These are phyloP conservation scores for Himantopus leucocephalus DNA, from an alignment of 2,113 vertebrate species.

Conservation along the genomic window DNA sequence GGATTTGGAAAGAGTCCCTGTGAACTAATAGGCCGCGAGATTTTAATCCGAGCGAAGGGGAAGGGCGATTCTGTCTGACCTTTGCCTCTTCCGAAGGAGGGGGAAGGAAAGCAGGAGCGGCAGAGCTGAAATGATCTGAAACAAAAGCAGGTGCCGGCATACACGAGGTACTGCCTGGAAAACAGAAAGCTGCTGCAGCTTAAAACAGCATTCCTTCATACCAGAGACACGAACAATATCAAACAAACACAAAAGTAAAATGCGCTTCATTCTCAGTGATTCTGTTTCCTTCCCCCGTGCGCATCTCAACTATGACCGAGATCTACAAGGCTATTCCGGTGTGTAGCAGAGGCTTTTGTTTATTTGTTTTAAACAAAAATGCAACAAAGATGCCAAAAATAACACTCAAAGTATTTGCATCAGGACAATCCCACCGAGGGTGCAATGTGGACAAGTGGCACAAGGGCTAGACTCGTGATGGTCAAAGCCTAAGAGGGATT, in stretches of 20 bases:
- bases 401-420: not conserved
- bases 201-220: not conserved
- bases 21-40: not conserved
- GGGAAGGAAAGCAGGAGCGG: not conserved
- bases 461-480: not conserved
- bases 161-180: not conserved
- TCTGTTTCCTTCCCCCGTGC: not conserved
- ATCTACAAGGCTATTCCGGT: not conserved
- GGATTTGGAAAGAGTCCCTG: conserved; percentile 38
- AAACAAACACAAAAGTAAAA: not conserved
- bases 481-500: not conserved
- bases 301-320: not conserved
- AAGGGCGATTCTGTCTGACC: not conserved
- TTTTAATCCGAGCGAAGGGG: not conserved
- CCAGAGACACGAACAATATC: not conserved
- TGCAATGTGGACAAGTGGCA: not conserved
- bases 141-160: not conserved
- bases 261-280: not conserved
- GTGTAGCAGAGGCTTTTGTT: not conserved
- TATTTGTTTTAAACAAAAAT: not conserved
- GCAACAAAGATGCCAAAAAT: not conserved
- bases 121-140: not conserved
- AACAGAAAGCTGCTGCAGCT: not conserved
- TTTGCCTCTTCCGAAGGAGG: not conserved
- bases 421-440: not conserved